Base-by-base conservation (phyloP, 2,113 vertebrate genomes). In the Thalassoma bifasciatum region DNA sequence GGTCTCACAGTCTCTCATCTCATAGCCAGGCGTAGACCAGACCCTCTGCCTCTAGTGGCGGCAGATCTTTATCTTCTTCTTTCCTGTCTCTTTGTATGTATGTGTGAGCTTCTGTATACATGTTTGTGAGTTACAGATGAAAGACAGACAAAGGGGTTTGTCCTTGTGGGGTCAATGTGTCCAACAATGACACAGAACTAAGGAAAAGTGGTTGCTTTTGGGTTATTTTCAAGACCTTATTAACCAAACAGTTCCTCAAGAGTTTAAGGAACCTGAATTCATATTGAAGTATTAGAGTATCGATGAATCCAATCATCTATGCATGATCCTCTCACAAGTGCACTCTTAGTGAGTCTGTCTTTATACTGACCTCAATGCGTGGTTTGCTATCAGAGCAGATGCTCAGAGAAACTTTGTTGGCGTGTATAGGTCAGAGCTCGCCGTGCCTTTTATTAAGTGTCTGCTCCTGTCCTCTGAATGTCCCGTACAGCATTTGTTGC, bases 331-430 rank as follows among this genome's bases (percentile, higher is more conserved):
- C n/a, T n/a, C n/a, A 26, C 42, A n/a, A 40, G 14, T 75, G 21
- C 66, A 21, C 23, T 14, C 54, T 63, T 52, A 56, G 44, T 53
- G 24, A 42, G 74, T 66, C 40, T 24, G 50, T 85, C 77, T 82
- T 82, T 19, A 8, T n/a, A 10, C 40, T 80, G 73, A 79, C 85
- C 71, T 81, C 59, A 46, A 51, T 40, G 21, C 73, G 63, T 46
- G 24, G 37, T 75, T 76, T 67, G 60, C 38, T 79, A 63, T 66
- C 23, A 60, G 77, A 91, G 66, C 88, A 91, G 87, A 88, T 88
- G 86, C 81, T 85, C 68, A 13, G 19, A 46, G 68, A 72, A 85
- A 82, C 78, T 87, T 81, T 75, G 21, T 38, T 47, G 54, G 58
- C 8, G 3, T n/a, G 52, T 62, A 22, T 79, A 86, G 77, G 81